These are phyloP conservation scores for Micrastur ruficollis DNA, from an alignment of 2,797 vertebrate species.

Conservation along the genomic window DNA sequence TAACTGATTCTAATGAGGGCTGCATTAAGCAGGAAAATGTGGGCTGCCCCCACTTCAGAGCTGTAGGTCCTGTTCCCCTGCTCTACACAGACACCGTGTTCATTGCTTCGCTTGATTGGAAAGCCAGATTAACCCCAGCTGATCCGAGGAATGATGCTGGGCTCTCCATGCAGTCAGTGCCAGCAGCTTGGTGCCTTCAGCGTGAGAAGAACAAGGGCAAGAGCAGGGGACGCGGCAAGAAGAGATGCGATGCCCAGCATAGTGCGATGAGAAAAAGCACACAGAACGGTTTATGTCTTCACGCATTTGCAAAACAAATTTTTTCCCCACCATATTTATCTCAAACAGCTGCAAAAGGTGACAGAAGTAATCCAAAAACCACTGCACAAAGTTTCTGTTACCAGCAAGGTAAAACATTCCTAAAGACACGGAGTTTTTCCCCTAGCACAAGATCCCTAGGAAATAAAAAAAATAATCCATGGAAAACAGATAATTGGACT, in stretches of 20 bases:
- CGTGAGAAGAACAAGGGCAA: not conserved
- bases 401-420: not conserved
- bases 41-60: not conserved
- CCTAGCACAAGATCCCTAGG: not conserved
- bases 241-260: fast-evolving
- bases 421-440: not conserved
- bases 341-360: not conserved
- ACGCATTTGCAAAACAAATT: not conserved
- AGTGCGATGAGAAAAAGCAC: not conserved
- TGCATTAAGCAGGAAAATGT: not conserved
- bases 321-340: not conserved
- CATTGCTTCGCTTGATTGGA: not conserved
- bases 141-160: fast-evolving
- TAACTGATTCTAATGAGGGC: not conserved
- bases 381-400: not conserved
- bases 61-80: not conserved
- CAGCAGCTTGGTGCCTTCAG: not conserved
- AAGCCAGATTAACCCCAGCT: fast-evolving
- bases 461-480: not conserved
- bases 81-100: fast-evolving
- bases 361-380: not conserved
- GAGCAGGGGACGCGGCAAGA: fast-evolving
- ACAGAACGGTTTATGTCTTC: not conserved
- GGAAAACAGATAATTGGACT: not conserved
- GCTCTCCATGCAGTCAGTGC: fast-evolving